Conservation (phyloP, 2,113 vertebrate species). For the Muntiacus muntjak region DNA sequence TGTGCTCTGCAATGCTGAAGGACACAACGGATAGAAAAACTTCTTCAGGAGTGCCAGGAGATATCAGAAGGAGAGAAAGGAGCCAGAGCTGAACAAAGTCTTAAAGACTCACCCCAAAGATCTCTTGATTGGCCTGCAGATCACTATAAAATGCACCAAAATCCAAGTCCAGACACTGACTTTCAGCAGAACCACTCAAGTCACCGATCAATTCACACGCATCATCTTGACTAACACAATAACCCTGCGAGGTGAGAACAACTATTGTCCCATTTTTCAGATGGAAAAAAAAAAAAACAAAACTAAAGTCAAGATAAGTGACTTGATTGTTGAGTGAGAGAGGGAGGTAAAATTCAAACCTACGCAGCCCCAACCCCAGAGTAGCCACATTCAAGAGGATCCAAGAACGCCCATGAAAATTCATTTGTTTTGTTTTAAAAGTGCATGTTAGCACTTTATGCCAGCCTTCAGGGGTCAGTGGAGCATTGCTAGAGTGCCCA, state of each 20-base stretch:
- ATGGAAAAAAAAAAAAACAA: background rate
- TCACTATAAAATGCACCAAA: background rate
- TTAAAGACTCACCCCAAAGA: background rate
- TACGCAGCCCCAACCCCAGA: background rate
- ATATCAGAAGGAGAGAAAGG: background rate
- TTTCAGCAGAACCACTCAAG: background rate
- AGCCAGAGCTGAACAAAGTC: background rate
- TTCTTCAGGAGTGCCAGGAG: background rate
- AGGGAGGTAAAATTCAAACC: background rate
- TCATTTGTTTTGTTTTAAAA: background rate
- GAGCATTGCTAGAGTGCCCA: background rate
- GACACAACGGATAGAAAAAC: background rate
- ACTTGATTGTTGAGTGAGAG: background rate
- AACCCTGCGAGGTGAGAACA: background rate
- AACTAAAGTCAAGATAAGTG: background rate
- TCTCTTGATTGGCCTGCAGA: background rate
- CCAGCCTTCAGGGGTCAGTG: background rate
- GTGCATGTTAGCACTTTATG: background rate
- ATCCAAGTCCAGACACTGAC: background rate
- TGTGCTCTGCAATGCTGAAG: background rate
- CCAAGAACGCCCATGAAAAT: background rate
- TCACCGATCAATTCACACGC: rapidly evolving
- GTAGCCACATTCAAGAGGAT: background rate
- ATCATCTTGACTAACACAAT: background rate
- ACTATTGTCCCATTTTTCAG: background rate